Conservation (phyloP, 2,797 vertebrate genomes). For the Paguma larvata region DNA sequence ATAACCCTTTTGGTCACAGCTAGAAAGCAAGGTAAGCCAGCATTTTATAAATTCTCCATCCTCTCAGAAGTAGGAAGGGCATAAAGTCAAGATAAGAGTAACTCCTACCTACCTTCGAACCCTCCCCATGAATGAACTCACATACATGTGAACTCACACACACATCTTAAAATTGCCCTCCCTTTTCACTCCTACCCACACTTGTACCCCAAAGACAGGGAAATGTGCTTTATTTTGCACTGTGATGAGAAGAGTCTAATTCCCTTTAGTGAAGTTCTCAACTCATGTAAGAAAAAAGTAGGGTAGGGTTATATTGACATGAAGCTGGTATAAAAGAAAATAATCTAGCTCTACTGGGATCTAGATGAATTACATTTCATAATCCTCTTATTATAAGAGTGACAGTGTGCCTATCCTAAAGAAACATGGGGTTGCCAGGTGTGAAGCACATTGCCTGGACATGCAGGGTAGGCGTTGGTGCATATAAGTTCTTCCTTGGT, state of each 20-base stretch:
- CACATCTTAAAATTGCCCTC: neutral
- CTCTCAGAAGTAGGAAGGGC: neutral
- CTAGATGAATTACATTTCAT: neutral
- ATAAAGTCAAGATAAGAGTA: neutral
- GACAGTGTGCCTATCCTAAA: conserved; percentile 18
- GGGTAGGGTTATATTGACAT: neutral
- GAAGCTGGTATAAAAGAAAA: neutral
- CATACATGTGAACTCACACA: neutral
- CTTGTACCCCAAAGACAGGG: neutral
- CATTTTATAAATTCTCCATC: neutral
- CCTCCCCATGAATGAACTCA: neutral
- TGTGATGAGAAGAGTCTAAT: neutral
- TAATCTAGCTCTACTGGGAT: neutral
- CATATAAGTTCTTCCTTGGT: neutral
- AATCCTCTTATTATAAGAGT: conserved; percentile 34
- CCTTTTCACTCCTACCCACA: too few species aligned
- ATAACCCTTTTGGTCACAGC: neutral
- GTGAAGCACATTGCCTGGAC: neutral
- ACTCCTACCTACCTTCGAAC: neutral
- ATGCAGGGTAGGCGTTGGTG: neutral
- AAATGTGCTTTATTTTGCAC: neutral
- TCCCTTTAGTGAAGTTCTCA: neutral
- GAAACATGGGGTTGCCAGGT: neutral
- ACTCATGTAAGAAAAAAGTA: neutral
- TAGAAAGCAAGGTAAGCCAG: neutral